A percentile compares a stretch with the other conserved stretches of the same genome.
These are phyloP conservation scores for Tetheella fluctuosa DNA, from an alignment of 2,888 invertebrate species.

Conservation along the genomic window DNA sequence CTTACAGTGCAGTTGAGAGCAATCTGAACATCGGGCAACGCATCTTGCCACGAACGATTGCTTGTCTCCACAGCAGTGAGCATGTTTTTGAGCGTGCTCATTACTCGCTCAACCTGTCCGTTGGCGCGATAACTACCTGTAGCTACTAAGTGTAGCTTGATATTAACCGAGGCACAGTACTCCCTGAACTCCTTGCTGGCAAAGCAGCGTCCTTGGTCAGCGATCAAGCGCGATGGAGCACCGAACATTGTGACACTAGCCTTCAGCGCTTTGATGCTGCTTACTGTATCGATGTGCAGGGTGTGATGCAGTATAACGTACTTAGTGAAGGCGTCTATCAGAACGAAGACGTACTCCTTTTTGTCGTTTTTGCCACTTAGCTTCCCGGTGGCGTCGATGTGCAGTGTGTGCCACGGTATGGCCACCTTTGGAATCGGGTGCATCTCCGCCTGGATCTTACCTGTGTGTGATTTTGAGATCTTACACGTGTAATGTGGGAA, in stretches of 20 bases:
- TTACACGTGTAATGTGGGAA: no score
- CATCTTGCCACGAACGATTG: constrained; percentile 37
- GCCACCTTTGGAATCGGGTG: constrained; percentile 47
- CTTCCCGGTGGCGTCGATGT: constrained; percentile 40
- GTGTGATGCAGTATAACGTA: neutral
- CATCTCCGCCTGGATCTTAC: constrained; percentile 36
- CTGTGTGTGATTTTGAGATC: constrained; percentile 40
- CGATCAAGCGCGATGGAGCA: constrained; percentile 15
- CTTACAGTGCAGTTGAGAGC: constrained; percentile 37
- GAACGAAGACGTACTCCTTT: constrained; percentile 40
- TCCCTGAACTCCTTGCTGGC: constrained; percentile 14
- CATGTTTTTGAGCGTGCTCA: constrained; percentile 22
- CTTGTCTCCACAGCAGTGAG: constrained; percentile 33
- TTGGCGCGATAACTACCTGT: constrained; percentile 10
- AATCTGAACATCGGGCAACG: constrained; percentile 37
- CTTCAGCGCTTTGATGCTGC: no score
- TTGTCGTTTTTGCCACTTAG: constrained; percentile 34
- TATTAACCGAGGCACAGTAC: constrained; percentile 13
- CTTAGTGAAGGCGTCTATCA: constrained; percentile 40
- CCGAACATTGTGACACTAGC: no score
- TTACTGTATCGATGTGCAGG: no score
- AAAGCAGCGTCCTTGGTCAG: constrained; percentile 16
- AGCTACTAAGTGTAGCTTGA: constrained; percentile 15
- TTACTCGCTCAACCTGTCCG: constrained; percentile 19
- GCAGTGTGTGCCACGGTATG: constrained; percentile 43